Conservation (phyloP, 2,113 vertebrate genomes). For the Acanthochromis polyacanthus region DNA sequence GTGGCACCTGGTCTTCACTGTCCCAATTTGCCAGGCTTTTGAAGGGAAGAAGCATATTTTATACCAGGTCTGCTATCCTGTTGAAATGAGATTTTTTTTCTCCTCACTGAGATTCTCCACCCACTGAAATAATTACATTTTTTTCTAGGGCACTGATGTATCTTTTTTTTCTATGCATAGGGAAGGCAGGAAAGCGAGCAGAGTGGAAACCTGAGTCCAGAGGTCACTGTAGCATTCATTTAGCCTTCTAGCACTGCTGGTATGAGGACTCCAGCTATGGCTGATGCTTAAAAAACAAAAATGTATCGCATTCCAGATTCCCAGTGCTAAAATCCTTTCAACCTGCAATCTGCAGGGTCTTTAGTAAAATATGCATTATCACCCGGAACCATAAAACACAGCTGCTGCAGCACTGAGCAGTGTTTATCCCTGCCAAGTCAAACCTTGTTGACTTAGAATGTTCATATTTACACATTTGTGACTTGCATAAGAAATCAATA, state of each 20-base stretch:
- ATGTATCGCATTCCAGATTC: neutral
- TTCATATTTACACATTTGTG: neutral
- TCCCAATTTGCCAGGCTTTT: constrained; percentile 57
- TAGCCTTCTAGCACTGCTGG: constrained; percentile 30
- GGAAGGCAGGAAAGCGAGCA: constrained; percentile 32
- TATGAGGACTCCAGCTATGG: constrained; percentile 4
- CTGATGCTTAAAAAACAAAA: constrained; percentile 1
- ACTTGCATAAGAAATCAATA: neutral
- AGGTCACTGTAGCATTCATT: constrained; percentile 53
- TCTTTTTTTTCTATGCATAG: constrained; percentile 13
- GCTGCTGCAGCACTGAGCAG: neutral
- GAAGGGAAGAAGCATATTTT: constrained; percentile 59
- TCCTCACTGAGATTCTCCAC: constrained; percentile 49
- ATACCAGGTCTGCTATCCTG: constrained; percentile 32
- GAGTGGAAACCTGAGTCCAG: constrained; percentile 31
- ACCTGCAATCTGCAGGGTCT: neutral
- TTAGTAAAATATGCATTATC: neutral
- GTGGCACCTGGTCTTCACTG: constrained; percentile 44
- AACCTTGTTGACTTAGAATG: neutral
- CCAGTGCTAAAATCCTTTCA: neutral
- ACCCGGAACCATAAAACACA: neutral
- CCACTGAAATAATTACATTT: constrained; percentile 69
- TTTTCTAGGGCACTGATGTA: constrained; percentile 58
- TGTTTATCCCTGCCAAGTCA: neutral
- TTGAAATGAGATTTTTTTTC: constrained; percentile 58